Evolutionary conservation across 2,797 vertebrate genomes (phyloP), one percentile per base, ranked within the genome.

Genomic region (Pangasius larnaudii): DNA sequence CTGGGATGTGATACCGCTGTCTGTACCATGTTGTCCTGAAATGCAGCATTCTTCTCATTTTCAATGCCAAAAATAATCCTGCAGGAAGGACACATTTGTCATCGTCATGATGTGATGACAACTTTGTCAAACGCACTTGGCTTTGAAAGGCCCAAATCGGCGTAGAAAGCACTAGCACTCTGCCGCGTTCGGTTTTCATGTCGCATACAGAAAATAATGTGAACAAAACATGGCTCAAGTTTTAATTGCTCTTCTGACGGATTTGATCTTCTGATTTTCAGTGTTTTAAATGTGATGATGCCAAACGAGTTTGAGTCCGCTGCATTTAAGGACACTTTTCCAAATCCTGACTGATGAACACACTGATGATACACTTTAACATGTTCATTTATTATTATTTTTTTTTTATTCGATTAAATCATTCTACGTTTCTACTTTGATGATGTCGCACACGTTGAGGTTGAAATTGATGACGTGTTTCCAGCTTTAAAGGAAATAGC

Each of bases 401-500:
- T 42, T 74, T 92, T 93, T 92, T 9, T 93, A 92, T 72, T 91
- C 93, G 90, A 91, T 67, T 75, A 49, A 85, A 88, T 81, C 33
- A 53, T 42, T 33, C 59, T 71, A 33, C 13, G 14, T 91, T 87
- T 87, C 33, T 79, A 85, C 61, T 72, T 87, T 89, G 61, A 90
- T 93, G 92, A 86, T 89, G 91, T 95, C 93, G 91, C 93, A 94
- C 93, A 93, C 84, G 71, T 91, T 59, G 27, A 89, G 80, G 65
- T 84, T 77, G 69, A 86, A 94, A 90, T 89, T 89, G 88, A 93
- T 92, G 91, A 93, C 93, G 91, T 94, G 89, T 92, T 94, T 92
- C 94, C 92, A 94, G 95, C 94, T 96, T 96, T 95, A 95, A 94
- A 92, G 93, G 22, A 53, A 93, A 93, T 19, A 42, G 91, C 79